Conservation (phyloP, 2,888 invertebrate species). For the Oscheius sp. region DNA sequence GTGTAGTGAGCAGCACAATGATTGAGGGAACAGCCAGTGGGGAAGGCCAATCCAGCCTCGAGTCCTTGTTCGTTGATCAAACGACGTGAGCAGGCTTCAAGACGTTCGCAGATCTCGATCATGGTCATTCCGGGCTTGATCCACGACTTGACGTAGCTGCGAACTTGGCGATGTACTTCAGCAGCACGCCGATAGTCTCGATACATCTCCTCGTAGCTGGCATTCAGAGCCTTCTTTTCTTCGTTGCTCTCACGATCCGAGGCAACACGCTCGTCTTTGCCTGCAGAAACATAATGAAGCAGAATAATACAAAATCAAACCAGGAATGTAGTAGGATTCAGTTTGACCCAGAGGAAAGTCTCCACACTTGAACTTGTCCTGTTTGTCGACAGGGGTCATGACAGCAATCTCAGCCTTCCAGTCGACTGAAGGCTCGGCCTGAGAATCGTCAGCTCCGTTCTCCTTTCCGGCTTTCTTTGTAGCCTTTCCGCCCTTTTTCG, state of each 20-base stretch:
- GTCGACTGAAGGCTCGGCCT: conserved; percentile 32
- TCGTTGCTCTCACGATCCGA: conserved; percentile 74
- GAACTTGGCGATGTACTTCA: conserved; percentile 95
- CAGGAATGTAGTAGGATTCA: conserved; percentile 50
- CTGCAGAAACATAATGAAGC: conserved; percentile 5
- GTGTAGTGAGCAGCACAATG: conserved; percentile 99
- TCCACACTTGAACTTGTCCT: conserved; percentile 81
- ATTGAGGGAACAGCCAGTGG: conserved; percentile 97
- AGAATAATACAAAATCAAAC: conserved; percentile 8
- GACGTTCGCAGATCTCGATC: conserved; percentile 95
- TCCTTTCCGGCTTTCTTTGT: conserved; percentile 44
- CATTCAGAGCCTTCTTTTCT: conserved; percentile 87
- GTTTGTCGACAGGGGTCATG: conserved; percentile 79
- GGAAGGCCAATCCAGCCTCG: conserved; percentile 88
- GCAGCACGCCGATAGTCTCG: conserved; percentile 84
- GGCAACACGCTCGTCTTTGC: conserved; percentile 69
- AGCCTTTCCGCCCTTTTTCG: conserved; percentile 49
- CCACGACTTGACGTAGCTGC: conserved; percentile 90
- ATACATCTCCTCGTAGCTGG: conserved; percentile 90
- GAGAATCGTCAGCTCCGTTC: conserved; percentile 22
- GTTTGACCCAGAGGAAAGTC: conserved; percentile 83
- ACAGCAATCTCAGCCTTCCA: conserved; percentile 62
- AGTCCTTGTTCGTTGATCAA: conserved; percentile 94
- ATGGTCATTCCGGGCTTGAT: conserved; percentile 99
- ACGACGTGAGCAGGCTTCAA: conserved; percentile 90